Base-by-base conservation (phyloP, 2,888 invertebrate genomes). In the Drosophila kuntzei region DNA sequence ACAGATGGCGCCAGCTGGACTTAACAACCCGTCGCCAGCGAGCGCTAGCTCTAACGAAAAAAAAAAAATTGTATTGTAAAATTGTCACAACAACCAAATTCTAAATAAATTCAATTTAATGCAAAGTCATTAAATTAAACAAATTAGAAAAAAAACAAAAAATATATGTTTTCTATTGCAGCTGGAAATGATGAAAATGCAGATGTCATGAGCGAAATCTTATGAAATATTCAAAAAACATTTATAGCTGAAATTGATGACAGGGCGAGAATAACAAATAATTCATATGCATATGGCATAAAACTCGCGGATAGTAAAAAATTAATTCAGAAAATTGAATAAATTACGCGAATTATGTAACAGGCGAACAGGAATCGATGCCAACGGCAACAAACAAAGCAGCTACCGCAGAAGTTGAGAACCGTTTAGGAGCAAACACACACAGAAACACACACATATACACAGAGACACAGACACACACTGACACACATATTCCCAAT, bases 301-400 rank as follows among this genome's bases (percentile, higher is more conserved):
- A 76, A 70, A 64, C 43, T 65, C 76, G 77, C 74, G 81, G 79
- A 64, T 75, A 59, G 74, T 87, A 82, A 87, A 87, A 83, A 88
- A 82, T 83, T 83, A 83, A 83, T 87, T 89, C 78, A 68, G 82
- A 89, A 88, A 90, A 89, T 91, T 90, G 90, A 90, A 90, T 90
- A 90, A 90, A 90, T 90, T 90, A 90, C 91, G 88, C 89, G 89
- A 90, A 90, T 87, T 79, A 84, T 61, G 67, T 82, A 90, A 72
- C 87, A 89, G 91, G 90, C 89, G 77, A 79, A 75, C 91, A 90
- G 89, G 53, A 79, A 76, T 55, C 70, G 69, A 61, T 37, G 70
- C 29, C 55, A 65, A 66, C 60, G 51, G 61, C 32, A 34, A 68
- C 68, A n/a, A 46, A 41, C 36, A 32, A 37, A 53, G 55, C 68